Conservation (phyloP, 1,140 invertebrate genomes). For the Halictus rubicundus region DNA sequence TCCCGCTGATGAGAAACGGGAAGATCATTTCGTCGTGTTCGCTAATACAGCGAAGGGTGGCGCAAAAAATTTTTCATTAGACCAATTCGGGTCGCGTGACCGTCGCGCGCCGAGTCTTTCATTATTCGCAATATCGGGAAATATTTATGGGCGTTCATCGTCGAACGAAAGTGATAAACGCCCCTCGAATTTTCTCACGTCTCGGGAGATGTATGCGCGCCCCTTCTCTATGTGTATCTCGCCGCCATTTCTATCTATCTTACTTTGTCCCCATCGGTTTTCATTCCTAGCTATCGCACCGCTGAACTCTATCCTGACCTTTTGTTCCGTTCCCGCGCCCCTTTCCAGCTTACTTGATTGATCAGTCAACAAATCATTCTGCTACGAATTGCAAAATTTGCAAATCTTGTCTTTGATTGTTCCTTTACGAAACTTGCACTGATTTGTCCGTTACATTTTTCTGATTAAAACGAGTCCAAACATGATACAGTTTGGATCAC, state of each 20-base stretch:
- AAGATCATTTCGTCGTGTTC: not conserved
- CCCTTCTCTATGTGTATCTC: not conserved
- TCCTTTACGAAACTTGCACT: no score
- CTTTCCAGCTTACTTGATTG: not conserved
- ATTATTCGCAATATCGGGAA: slow-evolving; percentile 31
- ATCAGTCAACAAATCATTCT: not conserved
- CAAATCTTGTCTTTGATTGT: no score
- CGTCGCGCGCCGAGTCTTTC: not conserved
- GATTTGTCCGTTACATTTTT: no score
- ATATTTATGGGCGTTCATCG: slow-evolving; percentile 38
- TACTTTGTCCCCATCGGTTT: slow-evolving; percentile 24
- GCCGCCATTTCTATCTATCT: slow-evolving; percentile 23
- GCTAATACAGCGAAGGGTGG: no score
- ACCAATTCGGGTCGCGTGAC: not conserved
- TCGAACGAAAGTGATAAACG: slow-evolving; percentile 24
- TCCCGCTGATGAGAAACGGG: not conserved
- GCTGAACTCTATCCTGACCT: not conserved
- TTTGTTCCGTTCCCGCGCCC: not conserved
- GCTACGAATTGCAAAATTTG: no score
- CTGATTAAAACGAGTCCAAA: no score
- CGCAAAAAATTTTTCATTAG: slow-evolving; percentile 9
- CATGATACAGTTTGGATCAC: no score
- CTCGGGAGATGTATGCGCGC: slow-evolving; percentile 23
- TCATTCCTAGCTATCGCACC: not conserved
- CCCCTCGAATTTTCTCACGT: slow-evolving; percentile 43